A percentile compares a stretch with the other conserved stretches of the same genome.
These are phyloP conservation scores for Andrena fulva DNA, from an alignment of 2,888 invertebrate species.

Conservation along the genomic window DNA sequence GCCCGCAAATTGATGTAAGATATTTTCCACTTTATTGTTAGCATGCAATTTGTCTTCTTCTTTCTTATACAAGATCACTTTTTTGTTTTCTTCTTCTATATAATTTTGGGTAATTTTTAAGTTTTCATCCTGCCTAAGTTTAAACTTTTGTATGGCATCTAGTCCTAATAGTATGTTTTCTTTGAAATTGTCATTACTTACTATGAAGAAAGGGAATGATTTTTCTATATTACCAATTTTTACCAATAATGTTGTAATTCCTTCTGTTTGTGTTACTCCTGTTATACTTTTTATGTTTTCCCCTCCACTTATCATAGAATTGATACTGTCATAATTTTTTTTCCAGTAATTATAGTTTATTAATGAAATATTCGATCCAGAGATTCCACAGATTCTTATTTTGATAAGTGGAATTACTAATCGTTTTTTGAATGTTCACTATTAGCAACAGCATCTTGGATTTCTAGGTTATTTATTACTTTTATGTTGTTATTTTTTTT, in stretches of 20 bases:
- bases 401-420: slow-evolving; percentile 4
- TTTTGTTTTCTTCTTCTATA: no score
- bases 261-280: background rate
- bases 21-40: background rate
- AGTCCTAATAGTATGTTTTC: background rate
- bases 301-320: background rate
- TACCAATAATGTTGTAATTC: background rate
- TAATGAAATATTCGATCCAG: background rate
- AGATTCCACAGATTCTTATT: slow-evolving; percentile 12
- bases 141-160: background rate
- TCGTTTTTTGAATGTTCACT: background rate
- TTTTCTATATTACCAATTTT: background rate
- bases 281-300: background rate
- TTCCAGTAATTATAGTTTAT: background rate
- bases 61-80: no score
- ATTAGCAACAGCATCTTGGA: background rate
- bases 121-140: no score
- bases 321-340: background rate
- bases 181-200: no score
- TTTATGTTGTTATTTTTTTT: slow-evolving; percentile 4
- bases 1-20: no score
- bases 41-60: no score
- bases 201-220: background rate
- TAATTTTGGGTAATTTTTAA: no score
- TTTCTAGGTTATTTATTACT: slow-evolving; percentile 13